These are phyloP conservation scores for Circaetus cinerascens DNA, from an alignment of 2,113 vertebrate genomes.

Conservation along the genomic window DNA sequence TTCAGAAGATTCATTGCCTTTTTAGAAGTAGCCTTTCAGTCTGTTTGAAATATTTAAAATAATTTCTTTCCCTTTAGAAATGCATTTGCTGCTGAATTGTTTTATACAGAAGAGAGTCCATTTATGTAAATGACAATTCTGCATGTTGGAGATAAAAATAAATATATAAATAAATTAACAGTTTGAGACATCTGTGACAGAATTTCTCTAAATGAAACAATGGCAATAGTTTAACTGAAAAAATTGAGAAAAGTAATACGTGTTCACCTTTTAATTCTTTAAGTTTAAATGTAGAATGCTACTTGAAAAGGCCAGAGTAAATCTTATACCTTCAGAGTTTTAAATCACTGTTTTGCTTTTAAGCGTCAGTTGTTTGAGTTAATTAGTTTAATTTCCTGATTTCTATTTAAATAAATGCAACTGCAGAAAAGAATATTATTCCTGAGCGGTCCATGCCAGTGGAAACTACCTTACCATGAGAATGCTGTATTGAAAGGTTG, in stretches of 20 bases:
- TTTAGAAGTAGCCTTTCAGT: slow-evolving; percentile 44
- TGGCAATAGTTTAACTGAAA: slow-evolving; percentile 60
- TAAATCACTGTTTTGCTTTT: slow-evolving; percentile 51
- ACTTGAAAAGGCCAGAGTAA: slow-evolving; percentile 56
- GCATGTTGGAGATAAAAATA: slow-evolving; percentile 74
- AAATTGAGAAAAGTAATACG: slow-evolving; percentile 53
- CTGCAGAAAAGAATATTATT: background rate
- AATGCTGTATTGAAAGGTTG: background rate
- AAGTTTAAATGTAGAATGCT: slow-evolving; percentile 59
- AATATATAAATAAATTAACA: slow-evolving; percentile 58
- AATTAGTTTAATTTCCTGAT: background rate
- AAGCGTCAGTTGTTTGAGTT: slow-evolving; percentile 22
- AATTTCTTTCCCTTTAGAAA: slow-evolving; percentile 65
- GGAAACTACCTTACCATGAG: background rate
- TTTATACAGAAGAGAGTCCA: slow-evolving; percentile 52
- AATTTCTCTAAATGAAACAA: slow-evolving; percentile 67
- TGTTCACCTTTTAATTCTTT: slow-evolving; percentile 67
- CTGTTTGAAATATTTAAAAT: slow-evolving; percentile 66
- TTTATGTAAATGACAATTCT: slow-evolving; percentile 79
- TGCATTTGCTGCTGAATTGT: slow-evolving; percentile 51
- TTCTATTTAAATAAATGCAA: background rate
- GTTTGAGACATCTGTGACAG: slow-evolving; percentile 72
- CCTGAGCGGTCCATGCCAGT: background rate
- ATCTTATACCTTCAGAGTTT: slow-evolving; percentile 59
- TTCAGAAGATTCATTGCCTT: slow-evolving; percentile 27